A percentile compares a stretch with the other conserved stretches of the same genome.
Conservation (phyloP, 37 sponge, comb jelly and placozoan genomes). For the Ephydatia muelleri region DNA sequence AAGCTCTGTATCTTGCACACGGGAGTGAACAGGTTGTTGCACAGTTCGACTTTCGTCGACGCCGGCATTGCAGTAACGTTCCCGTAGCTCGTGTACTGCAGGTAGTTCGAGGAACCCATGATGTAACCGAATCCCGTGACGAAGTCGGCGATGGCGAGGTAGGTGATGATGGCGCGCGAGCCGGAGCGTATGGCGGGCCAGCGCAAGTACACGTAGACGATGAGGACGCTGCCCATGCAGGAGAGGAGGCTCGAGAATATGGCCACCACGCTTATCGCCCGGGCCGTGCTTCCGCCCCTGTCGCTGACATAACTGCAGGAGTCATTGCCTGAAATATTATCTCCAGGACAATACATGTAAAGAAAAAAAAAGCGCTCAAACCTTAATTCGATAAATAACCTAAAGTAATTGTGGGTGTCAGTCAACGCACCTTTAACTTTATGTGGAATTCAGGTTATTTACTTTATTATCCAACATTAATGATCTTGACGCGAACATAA, state of each 20-base stretch:
- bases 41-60: background rate
- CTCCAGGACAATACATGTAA: too few relatives aligned
- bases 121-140: slow-evolving; percentile 63
- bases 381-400: background rate
- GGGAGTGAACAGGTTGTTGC: slow-evolving; percentile 1
- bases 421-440: too few relatives aligned
- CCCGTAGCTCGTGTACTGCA: slow-evolving; percentile 13
- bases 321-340: too few relatives aligned
- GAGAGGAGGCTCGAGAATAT: slow-evolving; percentile 48
- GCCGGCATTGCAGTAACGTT: background rate
- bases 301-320: too few relatives aligned
- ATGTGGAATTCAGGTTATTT: too few relatives aligned
- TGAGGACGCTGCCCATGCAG: slow-evolving; percentile 46
- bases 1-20: slow-evolving; percentile 64
- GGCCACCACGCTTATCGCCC: slow-evolving; percentile 21
- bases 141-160: slow-evolving; percentile 66
- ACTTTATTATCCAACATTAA: too few relatives aligned
- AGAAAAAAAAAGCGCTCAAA: slow-evolving; percentile 13
- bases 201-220: slow-evolving; percentile 41
- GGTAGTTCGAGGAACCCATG: slow-evolving; percentile 40
- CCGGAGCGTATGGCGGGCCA: slow-evolving; percentile 52
- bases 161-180: slow-evolving; percentile 55
- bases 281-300: too few relatives aligned
- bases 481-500: too few relatives aligned
- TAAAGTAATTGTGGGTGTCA: too few relatives aligned